Conservation (phyloP, 2,888 invertebrate genomes). For the Sphaerophoria taeniata region DNA sequence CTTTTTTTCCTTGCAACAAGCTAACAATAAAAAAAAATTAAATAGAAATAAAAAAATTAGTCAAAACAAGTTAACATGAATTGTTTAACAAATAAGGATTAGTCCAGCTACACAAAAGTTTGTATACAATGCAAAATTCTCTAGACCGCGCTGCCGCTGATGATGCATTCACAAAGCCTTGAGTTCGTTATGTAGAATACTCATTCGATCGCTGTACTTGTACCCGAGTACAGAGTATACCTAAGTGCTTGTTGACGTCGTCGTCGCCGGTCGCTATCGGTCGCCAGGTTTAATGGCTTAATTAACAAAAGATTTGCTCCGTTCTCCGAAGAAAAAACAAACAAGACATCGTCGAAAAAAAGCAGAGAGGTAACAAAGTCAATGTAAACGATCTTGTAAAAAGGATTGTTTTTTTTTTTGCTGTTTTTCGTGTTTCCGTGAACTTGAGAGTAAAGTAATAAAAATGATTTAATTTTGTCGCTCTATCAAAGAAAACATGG, state of each 20-base stretch:
- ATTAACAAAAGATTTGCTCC: slow-evolving; percentile 56
- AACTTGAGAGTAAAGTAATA: slow-evolving; percentile 41
- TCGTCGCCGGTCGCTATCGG: not conserved
- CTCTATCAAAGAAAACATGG: slow-evolving; percentile 59
- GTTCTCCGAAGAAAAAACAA: not conserved
- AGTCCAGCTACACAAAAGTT: slow-evolving; percentile 49
- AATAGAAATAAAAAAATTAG: slow-evolving; percentile 35
- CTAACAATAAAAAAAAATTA: not conserved
- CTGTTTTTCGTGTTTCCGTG: not conserved
- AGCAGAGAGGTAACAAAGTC: slow-evolving; percentile 15
- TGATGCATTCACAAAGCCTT: slow-evolving; percentile 44
- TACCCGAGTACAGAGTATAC: not conserved
- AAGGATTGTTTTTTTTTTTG: slow-evolving; percentile 37
- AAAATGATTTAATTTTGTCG: slow-evolving; percentile 72
- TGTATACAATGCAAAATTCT: slow-evolving; percentile 31
- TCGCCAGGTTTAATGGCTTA: slow-evolving; percentile 59
- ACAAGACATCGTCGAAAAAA: slow-evolving; percentile 25
- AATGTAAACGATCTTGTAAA: slow-evolving; percentile 50
- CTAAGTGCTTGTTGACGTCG: not conserved
- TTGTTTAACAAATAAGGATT: slow-evolving; percentile 74
- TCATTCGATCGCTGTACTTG: not conserved
- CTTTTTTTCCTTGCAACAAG: slow-evolving; percentile 18
- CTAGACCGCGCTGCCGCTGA: slow-evolving; percentile 40
- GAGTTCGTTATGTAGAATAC: slow-evolving; percentile 8
- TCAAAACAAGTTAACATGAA: slow-evolving; percentile 67